These are phyloP conservation scores for Agriopis marginaria DNA, from an alignment of 2,888 invertebrate species.

Conservation along the genomic window DNA sequence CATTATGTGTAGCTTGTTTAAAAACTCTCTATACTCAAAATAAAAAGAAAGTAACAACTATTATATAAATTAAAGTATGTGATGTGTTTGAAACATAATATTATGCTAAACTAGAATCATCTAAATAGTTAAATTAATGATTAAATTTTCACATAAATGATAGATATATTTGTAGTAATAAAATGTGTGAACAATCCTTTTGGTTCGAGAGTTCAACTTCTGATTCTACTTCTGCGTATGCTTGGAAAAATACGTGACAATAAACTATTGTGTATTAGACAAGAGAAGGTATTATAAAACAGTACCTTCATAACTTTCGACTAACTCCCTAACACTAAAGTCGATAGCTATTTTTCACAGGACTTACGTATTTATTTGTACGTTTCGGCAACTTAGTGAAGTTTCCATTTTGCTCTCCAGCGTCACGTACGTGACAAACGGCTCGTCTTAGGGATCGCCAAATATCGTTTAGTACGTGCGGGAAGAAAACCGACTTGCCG, in stretches of 20 bases:
- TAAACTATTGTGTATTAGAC: slow-evolving; percentile 4
- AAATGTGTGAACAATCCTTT: no score
- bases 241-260: background rate
- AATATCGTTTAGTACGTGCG: slow-evolving; percentile 86
- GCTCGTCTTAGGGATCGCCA: slow-evolving; percentile 85
- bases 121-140: no score
- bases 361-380: slow-evolving; percentile 81
- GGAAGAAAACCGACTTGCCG: slow-evolving; percentile 80
- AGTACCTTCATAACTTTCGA: slow-evolving; percentile 16
- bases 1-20: no score
- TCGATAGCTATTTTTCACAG: slow-evolving; percentile 63
- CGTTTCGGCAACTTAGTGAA: slow-evolving; percentile 77
- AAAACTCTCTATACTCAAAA: no score
- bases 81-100: no score
- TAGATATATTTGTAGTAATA: no score
- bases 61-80: no score
- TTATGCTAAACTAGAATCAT: no score
- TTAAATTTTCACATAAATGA: no score
- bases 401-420: slow-evolving; percentile 79
- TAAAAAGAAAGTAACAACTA: no score
- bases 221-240: no score
- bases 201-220: no score
- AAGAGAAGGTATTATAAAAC: background rate
- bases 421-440: slow-evolving; percentile 85
- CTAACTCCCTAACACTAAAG: slow-evolving; percentile 35